Base-by-base conservation (phyloP, 2,113 vertebrate genomes). In the Cisticola juncidis region DNA sequence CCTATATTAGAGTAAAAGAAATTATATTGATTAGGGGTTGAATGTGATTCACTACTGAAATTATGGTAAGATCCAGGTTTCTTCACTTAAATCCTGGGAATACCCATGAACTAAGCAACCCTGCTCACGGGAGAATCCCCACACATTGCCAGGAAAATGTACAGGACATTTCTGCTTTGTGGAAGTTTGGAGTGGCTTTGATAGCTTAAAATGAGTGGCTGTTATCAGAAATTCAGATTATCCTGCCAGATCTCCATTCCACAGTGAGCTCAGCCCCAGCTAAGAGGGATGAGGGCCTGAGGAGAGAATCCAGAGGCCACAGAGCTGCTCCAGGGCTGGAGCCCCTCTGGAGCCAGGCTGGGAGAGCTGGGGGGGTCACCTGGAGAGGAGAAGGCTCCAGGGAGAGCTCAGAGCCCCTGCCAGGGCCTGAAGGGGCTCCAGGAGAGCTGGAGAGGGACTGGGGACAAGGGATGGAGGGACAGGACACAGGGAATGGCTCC, bases 311-410 rank as follows among this genome's bases (percentile, higher is more conserved):
- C n/a, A 58, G 78, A 82, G 23, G 23, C 16, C 6, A 6, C 0
- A 0, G 9, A 44, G 16, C 0, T 31, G 9, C 0, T 56, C 4
- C 0, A 61, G 66, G 40, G 53, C 20, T 60, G 45, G 38, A 76
- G 38, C 48, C n/a, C 33, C 33, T 78, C 4, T 73, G 45, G 31
- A 54, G 56, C 18, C n/a, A 62, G 69, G 20, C 56, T 69, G 77
- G 57, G 57, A 72, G 57, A 81, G 33, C 21, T 62, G 54, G 76
- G 56, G 23, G 21, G 48, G 6, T 74, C 62, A 19, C 16, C 58
- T 57, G 77, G 62, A 51, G 42, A 56, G 0, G 8, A 48, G 42
- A 51, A 81, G 48, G 70, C 14, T 64, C 50, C n/a, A 33, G 23
- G 40, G 51, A 83, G 5, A 66, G 0, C 33, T 51, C 71, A 57